Percentiles rank a stretch among this genome's conserved stretches.
phyloP scores from a whole-genome alignment of 2,113 vertebrate genomes.

The Syrmaticus mikado region DNA sequence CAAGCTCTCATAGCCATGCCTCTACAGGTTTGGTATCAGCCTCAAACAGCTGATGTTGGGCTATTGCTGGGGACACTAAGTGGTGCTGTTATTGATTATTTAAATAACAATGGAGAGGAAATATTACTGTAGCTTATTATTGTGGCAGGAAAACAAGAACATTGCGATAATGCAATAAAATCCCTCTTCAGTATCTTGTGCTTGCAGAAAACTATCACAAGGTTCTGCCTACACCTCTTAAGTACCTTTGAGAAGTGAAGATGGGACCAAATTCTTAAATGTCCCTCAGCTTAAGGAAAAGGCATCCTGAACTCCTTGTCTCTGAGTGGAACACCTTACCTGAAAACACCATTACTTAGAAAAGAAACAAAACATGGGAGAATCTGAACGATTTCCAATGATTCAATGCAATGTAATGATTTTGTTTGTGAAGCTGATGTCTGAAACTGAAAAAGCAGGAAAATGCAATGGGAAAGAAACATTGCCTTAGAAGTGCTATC shows the following conservation, averaged over 20 bases:
- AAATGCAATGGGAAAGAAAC: not conserved
- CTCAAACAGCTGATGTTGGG: not conserved
- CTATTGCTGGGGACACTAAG: not conserved
- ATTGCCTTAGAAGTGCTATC: not conserved
- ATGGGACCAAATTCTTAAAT: not conserved
- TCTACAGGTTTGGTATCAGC: not conserved
- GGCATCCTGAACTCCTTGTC: not conserved
- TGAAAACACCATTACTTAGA: not conserved
- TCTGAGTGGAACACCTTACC: not conserved
- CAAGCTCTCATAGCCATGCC: not conserved
- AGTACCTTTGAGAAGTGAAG: not conserved
- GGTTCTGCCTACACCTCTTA: not conserved
- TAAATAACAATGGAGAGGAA: not conserved
- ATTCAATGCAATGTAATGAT: too few species aligned
- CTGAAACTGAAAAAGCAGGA: not conserved
- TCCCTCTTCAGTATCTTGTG: not conserved
- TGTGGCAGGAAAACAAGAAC: not conserved
- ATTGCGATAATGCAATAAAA: not conserved
- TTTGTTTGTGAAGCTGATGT: not conserved
- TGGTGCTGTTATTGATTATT: not conserved
- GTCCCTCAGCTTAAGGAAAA: not conserved
- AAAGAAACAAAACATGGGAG: not conserved
- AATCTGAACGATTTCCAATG: not conserved
- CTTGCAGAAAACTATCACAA: not conserved
- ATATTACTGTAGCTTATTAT: not conserved